Evolutionary conservation across 2,888 invertebrate genomes (phyloP), one percentile per base, ranked within the genome.

Genomic region (Ichneumoninae sp.): DNA sequence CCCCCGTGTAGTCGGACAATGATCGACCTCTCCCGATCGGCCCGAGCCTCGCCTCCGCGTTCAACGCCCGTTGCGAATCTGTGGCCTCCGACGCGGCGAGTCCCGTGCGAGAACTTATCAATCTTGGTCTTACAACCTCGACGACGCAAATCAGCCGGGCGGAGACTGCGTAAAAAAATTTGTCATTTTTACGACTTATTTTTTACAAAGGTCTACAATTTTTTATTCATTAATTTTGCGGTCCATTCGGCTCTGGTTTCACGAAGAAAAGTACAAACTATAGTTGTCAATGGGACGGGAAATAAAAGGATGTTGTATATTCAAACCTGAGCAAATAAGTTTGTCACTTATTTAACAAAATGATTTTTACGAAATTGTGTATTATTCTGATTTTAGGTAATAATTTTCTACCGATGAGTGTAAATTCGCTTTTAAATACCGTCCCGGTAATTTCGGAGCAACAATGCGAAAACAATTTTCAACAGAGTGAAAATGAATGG

Each of bases 21-120:
- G 88, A 88, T 88, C 87, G 88, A 86, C 87, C 89, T 88, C 87
- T 87, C 87, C 85, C 50, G 57, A 65, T 83, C 69, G 1, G 22
- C 13, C 6, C 50, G 57, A 65, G 75, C 75, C 79, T 74, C 54
- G 60, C 36, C 54, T 44, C 52, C 16, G 65, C 83, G 83, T 80
- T 80, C 83, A 83, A 76, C 68, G 76, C 63, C 80, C 83, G 71
- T 66, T 66, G 50, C 54, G 44, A 74, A 47, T 26, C 50, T 52
- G 71, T 86, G 85, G 83, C 86, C 71, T 80, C 79, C 65, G 81
- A 66, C 81, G 74, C 65, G 71, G 65, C 47, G 47, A 66, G 26
- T 40, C 40, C 57, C 52, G 16, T 44, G 19, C n/a, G 8, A n/a
- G 52, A 52, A 1, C n/a, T 54, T 22, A 10, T 22, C 19, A 54